phyloP scores from a whole-genome alignment of 2,888 invertebrate species.

The Andrena flavipes region DNA sequence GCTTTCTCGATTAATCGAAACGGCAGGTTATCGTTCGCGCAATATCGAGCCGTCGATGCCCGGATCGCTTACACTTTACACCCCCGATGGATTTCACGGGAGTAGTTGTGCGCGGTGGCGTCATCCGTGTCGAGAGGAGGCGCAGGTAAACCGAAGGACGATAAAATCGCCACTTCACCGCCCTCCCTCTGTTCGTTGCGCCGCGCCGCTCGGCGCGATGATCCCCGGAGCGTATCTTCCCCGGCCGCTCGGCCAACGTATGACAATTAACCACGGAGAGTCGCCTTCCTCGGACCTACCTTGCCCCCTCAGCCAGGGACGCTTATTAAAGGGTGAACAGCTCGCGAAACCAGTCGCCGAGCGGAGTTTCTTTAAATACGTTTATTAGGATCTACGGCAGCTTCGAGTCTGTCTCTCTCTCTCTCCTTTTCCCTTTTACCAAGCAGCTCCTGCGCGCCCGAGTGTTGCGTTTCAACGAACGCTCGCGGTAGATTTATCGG shows the following conservation, averaged over 20 bases:
- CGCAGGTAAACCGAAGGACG: slow-evolving; percentile 37
- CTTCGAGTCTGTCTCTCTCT: neutral
- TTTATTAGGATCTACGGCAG: slow-evolving; percentile 44
- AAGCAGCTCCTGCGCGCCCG: neutral
- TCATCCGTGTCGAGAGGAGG: slow-evolving; percentile 20
- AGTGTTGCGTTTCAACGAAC: slow-evolving; percentile 24
- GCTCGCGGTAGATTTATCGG: slow-evolving; percentile 14
- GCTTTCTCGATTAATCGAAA: slow-evolving; percentile 74
- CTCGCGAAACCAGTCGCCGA: slow-evolving; percentile 7
- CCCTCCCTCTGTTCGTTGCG: slow-evolving; percentile 1
- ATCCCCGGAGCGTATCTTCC: slow-evolving; percentile 26
- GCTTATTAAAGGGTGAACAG: slow-evolving; percentile 32
- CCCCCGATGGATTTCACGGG: slow-evolving; percentile 71
- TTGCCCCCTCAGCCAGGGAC: neutral
- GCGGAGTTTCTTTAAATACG: slow-evolving; percentile 48
- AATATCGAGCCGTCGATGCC: slow-evolving; percentile 64
- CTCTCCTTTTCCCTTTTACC: neutral
- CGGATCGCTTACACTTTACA: slow-evolving; percentile 75
- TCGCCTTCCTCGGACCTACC: slow-evolving; percentile 26
- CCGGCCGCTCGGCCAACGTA: slow-evolving; percentile 5
- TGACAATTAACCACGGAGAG: slow-evolving; percentile 50
- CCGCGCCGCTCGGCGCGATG: neutral
- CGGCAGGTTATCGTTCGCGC: slow-evolving; percentile 66
- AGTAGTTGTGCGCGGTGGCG: slow-evolving; percentile 53
- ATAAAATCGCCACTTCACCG: slow-evolving; percentile 58